phyloP scores from a whole-genome alignment of 2,888 invertebrate genomes.

The Cenopis cana region DNA sequence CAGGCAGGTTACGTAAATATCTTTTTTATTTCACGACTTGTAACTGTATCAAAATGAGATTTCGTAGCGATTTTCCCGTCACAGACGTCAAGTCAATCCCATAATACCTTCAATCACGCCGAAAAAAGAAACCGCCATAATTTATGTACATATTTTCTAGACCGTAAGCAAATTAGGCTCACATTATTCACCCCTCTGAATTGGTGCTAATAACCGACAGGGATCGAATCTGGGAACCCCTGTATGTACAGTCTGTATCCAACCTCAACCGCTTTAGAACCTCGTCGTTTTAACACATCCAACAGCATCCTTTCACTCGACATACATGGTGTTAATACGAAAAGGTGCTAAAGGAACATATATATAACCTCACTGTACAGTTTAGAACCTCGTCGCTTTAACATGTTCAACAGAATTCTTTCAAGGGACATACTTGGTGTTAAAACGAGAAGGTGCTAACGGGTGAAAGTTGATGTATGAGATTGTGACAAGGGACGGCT shows the following conservation, averaged over 20 bases:
- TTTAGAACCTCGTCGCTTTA: slow-evolving; percentile 19
- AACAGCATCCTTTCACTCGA: not conserved
- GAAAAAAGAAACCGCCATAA: slow-evolving; percentile 49
- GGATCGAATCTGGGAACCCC: slow-evolving; percentile 57
- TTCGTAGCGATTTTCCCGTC: not conserved
- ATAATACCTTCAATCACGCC: slow-evolving; percentile 41
- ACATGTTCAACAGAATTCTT: not conserved
- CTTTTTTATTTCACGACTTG: too few species aligned
- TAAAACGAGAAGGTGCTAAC: slow-evolving; percentile 3
- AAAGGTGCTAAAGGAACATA: not conserved
- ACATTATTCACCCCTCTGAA: slow-evolving; percentile 82
- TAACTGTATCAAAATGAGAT: not conserved
- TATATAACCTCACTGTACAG: slow-evolving; percentile 2
- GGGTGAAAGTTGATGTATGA: slow-evolving; percentile 1
- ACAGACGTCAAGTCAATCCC: slow-evolving; percentile 25
- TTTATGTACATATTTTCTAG: slow-evolving; percentile 74
- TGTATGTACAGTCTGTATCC: slow-evolving; percentile 45
- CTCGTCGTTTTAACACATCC: not conserved
- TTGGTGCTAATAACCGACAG: slow-evolving; percentile 79
- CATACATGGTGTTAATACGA: slow-evolving; percentile 5
- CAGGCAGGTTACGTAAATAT: too few species aligned
- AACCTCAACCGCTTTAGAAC: slow-evolving; percentile 20
- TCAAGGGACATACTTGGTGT: not conserved
- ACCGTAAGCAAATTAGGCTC: slow-evolving; percentile 78
- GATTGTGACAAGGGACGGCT: slow-evolving; percentile 59